Conservation (phyloP, 2,113 vertebrate genomes). For the Sinocyclocheilus grahami region DNA sequence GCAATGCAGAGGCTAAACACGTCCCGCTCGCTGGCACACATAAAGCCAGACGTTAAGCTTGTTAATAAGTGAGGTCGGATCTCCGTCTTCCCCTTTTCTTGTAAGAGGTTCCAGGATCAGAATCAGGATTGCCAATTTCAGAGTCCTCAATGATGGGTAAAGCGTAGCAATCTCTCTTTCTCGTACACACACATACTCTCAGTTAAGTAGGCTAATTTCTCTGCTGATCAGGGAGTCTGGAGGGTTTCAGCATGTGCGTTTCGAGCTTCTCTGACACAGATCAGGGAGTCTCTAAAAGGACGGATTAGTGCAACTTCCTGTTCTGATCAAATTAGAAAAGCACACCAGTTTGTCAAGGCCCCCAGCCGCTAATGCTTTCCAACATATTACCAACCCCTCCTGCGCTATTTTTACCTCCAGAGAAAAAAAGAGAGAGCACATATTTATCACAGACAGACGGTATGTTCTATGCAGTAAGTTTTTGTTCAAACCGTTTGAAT, state of each 20-base stretch:
- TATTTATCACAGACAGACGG: neutral
- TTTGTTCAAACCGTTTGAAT: neutral
- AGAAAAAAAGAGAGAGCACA: neutral
- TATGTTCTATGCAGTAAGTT: neutral
- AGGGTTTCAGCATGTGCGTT: conserved; percentile 47
- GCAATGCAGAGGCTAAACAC: neutral
- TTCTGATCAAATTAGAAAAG: conserved; percentile 57
- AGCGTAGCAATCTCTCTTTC: neutral
- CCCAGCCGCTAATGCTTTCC: neutral
- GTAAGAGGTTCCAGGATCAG: neutral
- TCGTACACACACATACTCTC: conserved; percentile 31
- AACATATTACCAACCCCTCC: neutral
- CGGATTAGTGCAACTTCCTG: conserved; percentile 58
- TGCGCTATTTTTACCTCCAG: neutral
- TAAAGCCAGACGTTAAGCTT: conserved; percentile 2
- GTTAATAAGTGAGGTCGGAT: conserved; percentile 39
- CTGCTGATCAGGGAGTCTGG: conserved; percentile 75
- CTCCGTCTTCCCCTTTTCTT: conserved; percentile 22
- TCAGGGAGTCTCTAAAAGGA: conserved; percentile 57
- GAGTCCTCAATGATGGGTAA: conserved; percentile 7
- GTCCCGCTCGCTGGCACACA: conserved; percentile 1
- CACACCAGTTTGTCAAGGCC: conserved; percentile 45
- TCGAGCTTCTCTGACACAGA: conserved; percentile 66
- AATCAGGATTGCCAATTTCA: conserved; percentile 33
- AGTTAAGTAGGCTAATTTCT: conserved; percentile 77